Percentiles rank a stretch among this genome's conserved stretches.
Evolutionary conservation across 1,140 invertebrate species (phyloP).

Genomic region (Metopolophium dirhodum): DNA sequence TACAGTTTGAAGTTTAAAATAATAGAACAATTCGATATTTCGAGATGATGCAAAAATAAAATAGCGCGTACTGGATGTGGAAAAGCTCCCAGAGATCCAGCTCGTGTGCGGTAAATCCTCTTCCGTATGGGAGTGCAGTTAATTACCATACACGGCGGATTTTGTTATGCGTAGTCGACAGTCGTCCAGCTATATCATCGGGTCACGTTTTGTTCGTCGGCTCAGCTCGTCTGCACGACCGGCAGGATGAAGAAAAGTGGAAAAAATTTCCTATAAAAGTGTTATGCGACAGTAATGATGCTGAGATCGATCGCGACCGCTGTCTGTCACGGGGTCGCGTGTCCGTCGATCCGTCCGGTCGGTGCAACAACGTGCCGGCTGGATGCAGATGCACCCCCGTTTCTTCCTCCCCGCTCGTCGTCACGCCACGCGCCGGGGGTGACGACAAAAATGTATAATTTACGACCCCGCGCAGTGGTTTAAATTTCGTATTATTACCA

Average conservation of each 20-base stretch:
- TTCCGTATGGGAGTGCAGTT: not conserved
- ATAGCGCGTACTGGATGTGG: too few species aligned
- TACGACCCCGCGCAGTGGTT: not conserved
- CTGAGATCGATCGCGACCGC: not conserved
- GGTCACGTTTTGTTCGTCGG: not conserved
- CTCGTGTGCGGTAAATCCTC: not conserved
- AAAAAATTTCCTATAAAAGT: not conserved
- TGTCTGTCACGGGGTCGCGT: not conserved
- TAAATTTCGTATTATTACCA: not conserved
- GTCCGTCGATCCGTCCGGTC: too few species aligned
- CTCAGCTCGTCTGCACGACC: too few species aligned
- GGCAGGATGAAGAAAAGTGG: not conserved
- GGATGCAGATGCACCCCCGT: not conserved
- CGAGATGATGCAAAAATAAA: not conserved
- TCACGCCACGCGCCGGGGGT: not conserved
- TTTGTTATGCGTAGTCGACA: not conserved
- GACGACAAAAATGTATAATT: not conserved
- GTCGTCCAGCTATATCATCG: not conserved
- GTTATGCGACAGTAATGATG: too few species aligned
- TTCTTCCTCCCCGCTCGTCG: not conserved
- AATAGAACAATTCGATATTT: not conserved
- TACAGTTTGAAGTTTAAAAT: not conserved
- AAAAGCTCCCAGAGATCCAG: not conserved
- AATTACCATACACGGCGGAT: not conserved
- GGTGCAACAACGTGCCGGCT: not conserved